These are phyloP conservation scores for Microchrysa polita DNA, from an alignment of 2,888 invertebrate genomes.

Conservation along the genomic window DNA sequence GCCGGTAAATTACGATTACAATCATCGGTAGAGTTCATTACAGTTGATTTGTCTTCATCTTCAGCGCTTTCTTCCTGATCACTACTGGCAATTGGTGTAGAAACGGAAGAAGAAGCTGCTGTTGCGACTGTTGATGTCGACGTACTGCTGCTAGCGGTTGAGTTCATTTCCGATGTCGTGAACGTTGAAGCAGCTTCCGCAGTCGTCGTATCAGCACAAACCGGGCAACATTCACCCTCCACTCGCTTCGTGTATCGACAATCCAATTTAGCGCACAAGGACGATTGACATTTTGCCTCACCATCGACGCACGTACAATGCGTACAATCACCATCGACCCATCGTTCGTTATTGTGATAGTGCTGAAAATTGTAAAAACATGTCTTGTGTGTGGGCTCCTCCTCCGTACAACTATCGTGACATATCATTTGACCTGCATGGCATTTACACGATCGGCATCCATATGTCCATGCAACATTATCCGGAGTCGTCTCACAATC, in stretches of 20 bases:
- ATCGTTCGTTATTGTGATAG: conserved; percentile 59
- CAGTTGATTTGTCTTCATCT: too few relatives aligned
- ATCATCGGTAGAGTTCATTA: too few relatives aligned
- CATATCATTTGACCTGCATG: conserved; percentile 58
- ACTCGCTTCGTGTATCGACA: conserved; percentile 55
- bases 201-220: conserved; percentile 52
- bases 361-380: conserved; percentile 58
- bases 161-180: background rate
- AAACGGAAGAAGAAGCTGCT: background rate
- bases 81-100: background rate
- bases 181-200: background rate
- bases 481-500: background rate
- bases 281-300: conserved; percentile 55
- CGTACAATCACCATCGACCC: conserved; percentile 60
- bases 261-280: conserved; percentile 53
- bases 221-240: conserved; percentile 57
- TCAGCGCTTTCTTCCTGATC: too few relatives aligned
- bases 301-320: conserved; percentile 61
- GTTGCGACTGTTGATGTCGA: background rate
- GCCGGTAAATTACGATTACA: too few relatives aligned
- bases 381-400: conserved; percentile 46
- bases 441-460: conserved; percentile 60
- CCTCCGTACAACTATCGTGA: conserved; percentile 60
- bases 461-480: conserved; percentile 19
- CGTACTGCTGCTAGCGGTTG: background rate